Evolutionary conservation across 2,113 vertebrate species (phyloP).

Genomic region (Leptocoma aspasia): DNA sequence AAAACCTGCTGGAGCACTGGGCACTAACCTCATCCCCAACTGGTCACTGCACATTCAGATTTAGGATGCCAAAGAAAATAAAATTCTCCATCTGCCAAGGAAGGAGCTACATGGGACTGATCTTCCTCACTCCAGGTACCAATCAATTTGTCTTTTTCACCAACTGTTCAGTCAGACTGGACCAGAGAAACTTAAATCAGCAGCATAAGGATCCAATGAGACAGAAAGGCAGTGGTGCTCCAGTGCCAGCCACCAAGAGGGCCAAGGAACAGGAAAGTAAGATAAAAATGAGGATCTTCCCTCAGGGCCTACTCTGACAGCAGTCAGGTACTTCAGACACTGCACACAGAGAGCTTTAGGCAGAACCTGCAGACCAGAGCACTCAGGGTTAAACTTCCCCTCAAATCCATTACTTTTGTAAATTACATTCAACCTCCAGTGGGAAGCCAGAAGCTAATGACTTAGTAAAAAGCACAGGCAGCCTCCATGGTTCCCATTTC

Average conservation of each 20-base stretch:
- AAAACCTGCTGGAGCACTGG: neutral
- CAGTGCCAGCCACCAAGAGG: neutral
- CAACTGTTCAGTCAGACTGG: neutral
- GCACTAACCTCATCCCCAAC: neutral
- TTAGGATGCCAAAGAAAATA: neutral
- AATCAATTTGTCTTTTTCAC: neutral
- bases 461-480: constrained; percentile 39
- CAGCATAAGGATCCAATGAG: neutral
- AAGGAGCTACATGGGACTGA: neutral
- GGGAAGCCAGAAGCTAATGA: constrained; percentile 59
- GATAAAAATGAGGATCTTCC: neutral
- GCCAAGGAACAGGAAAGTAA: neutral
- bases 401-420: constrained; percentile 52
- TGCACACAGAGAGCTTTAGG: neutral
- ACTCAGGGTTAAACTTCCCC: constrained; percentile 36
- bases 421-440: constrained; percentile 55
- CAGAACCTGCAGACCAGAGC: neutral
- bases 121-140: neutral
- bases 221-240: neutral
- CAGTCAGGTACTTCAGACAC: neutral
- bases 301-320: neutral
- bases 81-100: neutral
- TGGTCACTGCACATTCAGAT: neutral
- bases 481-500: constrained; percentile 34
- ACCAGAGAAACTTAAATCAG: neutral